Base-by-base conservation (phyloP, 37 sponge, comb jelly and placozoan genomes). In the Trichoplax adhaerens region DNA sequence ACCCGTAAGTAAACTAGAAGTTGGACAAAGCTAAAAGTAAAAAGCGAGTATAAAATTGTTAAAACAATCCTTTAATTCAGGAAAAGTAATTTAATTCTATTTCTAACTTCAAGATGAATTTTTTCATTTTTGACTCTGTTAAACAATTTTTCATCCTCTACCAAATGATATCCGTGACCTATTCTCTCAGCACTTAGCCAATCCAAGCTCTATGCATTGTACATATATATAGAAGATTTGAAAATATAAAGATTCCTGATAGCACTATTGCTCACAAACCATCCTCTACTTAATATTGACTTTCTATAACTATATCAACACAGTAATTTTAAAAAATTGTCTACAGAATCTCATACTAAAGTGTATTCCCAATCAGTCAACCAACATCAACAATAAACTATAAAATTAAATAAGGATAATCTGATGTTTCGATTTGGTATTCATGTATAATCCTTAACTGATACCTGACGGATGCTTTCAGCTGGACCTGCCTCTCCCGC, bases 401-500 rank as follows among this genome's bases (percentile, higher is more conserved):
- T 29, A 29, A 29, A 29, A 29, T 29, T 29, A 29, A 29, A 29
- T 29, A 29, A 29, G 29, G 29, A 29, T 29, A 29, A 29, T 29
- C 29, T 29, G 29, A 29, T 29, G 29, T 29, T 29, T 29, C 29
- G 29, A 29, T 29, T 29, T 29, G 29, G 29, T 29, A 29, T 29
- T 29, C 29, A 29, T 29, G 29, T 29, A 29, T 29, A 29, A 29
- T 29, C n/a, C 10, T 12, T 49, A 10, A 71, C 62, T 65, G 75
- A 49, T 51, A 82, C 83, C 68, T 79, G 64, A 63, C 58, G 55
- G 49, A 92, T 88, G 55, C 85, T 88, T 1, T 48, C 72, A 60
- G 93, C 86, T 48, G 86, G 85, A 6, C 93, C 93, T 53, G 78
- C 70, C 76, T 92, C 93, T 8, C 80, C 93, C 0, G 93, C 93